Evolutionary conservation across 2,797 vertebrate species (phyloP), one percentile per base, ranked within the genome.

Genomic region (Notolepis coatsorum): DNA sequence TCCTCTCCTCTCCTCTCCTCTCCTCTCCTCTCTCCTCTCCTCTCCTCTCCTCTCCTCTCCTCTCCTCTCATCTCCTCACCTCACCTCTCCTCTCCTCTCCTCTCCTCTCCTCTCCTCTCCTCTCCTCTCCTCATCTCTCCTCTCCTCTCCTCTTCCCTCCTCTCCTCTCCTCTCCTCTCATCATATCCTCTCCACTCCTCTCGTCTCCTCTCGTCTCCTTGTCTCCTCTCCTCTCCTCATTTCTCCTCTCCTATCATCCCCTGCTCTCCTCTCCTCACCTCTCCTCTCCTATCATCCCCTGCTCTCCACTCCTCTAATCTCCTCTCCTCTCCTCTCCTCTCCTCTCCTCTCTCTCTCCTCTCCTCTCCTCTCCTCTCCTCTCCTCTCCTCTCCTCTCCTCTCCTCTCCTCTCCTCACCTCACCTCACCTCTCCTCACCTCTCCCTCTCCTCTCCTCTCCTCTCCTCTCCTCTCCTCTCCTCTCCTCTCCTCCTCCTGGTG

Each of bases 11-110:
- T 56, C 20, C 27, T 51, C 31, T 57, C 9, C 54, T n/a, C n/a
- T n/a, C n/a, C n/a, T n/a, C n/a, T n/a, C n/a, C n/a, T n/a, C 73
- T 69, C 49, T 68, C 43, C 33, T 28, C 58, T 25, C 15, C 58
- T 7, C 7, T 15, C 7, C 20, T 9, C 2, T 35, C 4, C 7
- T 17, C 4, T 2, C 59, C 71, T 68, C 62, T 52, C 46, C 58
- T 61, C 33, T 76, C 73, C 71, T n/a, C 49, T 68, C 43, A 21
- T 28, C 58, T 25, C 15, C 58, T 7, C 7, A 10, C 7, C 20
- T 9, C 2, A 9, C 4, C 7, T 17, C 4, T 2, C 59, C 71
- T 68, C 62, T 52, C 46, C 58, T 61, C 33, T 76, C 20, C 51
- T 49, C 28, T 39, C 31, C 27, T 49, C 10, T 27, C n/a, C 21